Evolutionary conservation across 2,888 invertebrate species (phyloP), one percentile per base, ranked within the genome.

Genomic region (Congeria kusceri): DNA sequence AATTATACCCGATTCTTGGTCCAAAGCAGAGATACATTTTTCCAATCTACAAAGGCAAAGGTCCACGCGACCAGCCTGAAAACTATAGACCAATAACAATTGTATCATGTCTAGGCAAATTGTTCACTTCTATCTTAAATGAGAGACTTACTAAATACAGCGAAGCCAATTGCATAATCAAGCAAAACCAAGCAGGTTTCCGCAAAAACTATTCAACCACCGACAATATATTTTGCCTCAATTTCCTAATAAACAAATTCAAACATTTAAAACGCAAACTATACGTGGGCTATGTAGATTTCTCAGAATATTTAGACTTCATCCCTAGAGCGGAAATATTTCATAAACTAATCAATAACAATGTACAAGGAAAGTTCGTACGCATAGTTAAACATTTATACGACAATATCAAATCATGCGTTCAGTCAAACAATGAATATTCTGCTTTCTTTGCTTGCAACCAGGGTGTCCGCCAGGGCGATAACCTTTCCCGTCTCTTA

Each of bases 11-110:
- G 44, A 62, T 18, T 18, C 57, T 15, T 77, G 77, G 75, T 25
- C 47, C 13, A 47, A 66, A 39, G 77, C n/a, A n/a, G n/a, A n/a
- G 77, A 7, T 23, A 28, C 47, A 72, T 75, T 11, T 59, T 18
- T 1, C 71, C 81, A n/a, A 68, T 78, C 11, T 78, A 62, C 47
- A 82, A 71, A 58, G 53, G 61, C n/a, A 69, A 73, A 59, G 70
- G 71, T 53, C 18, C 67, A 77, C n/a, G n/a, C n/a, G n/a, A n/a
- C n/a, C n/a, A n/a, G n/a, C n/a, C n/a, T 20, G 53, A 58, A 28
- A 81, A 77, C 44, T 81, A 81, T 56, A 68, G 75, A 57, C 69
- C 66, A 15, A 80, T 80, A 11, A 70, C 77, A 13, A 74, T 77
- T 25, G 29, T 74, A 18, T 74, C 77, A 44, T 75, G 75, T 65